These are phyloP conservation scores for Anadara kagoshimensis DNA, from an alignment of 1,140 invertebrate species.

Conservation along the genomic window DNA sequence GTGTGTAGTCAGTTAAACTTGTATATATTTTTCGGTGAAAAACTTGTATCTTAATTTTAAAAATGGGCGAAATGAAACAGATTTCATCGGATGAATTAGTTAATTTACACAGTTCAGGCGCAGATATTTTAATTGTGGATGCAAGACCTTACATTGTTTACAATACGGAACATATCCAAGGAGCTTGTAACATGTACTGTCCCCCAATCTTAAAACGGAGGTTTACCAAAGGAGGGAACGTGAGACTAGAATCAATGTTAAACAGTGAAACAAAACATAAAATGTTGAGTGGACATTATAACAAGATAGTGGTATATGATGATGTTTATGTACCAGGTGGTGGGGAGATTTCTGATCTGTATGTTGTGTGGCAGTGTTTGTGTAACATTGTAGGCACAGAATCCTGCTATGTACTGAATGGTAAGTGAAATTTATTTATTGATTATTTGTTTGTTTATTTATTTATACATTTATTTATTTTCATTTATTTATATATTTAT, in stretches of 20 bases:
- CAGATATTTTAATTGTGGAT: slow-evolving; percentile 56
- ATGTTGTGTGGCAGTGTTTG: slow-evolving; percentile 29
- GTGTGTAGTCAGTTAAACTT: too few species aligned
- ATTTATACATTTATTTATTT: not conserved
- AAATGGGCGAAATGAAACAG: too few species aligned
- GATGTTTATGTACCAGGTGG: not conserved
- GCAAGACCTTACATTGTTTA: slow-evolving; percentile 71
- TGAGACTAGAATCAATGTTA: slow-evolving; percentile 33
- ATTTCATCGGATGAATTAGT: too few species aligned
- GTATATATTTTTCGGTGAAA: too few species aligned
- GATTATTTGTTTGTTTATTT: not conserved
- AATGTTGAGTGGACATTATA: slow-evolving; percentile 22
- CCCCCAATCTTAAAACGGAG: slow-evolving; percentile 72
- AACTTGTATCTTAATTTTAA: too few species aligned
- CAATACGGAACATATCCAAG: slow-evolving; percentile 68
- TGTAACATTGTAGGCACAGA: slow-evolving; percentile 17
- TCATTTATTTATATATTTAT: too few species aligned
- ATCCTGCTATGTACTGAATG: slow-evolving; percentile 13
- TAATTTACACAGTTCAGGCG: too few species aligned
- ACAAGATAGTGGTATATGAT: slow-evolving; percentile 32
- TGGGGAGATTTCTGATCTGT: slow-evolving; percentile 17
- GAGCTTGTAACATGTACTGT: slow-evolving; percentile 71
- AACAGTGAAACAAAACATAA: slow-evolving; percentile 31
- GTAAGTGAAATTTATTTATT: too few species aligned
- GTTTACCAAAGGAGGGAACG: slow-evolving; percentile 50